Evolutionary conservation across 1,140 invertebrate genomes (phyloP), one percentile per base, ranked within the genome.

Genomic region (Grapholita molesta): DNA sequence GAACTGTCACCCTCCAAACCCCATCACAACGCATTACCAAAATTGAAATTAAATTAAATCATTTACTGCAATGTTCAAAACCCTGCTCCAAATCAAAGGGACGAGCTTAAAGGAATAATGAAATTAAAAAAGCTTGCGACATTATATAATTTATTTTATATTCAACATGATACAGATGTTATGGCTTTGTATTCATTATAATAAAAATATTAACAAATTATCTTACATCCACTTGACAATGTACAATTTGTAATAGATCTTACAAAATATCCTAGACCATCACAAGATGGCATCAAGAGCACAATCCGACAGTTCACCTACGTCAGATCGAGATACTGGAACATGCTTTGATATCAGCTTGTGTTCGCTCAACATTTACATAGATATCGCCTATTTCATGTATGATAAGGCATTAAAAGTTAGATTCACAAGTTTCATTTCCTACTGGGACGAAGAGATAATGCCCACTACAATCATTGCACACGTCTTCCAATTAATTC

Each of bases 161-260:
- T 84, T 87, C 83, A 91, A 91, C 86, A 90, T 88, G 84, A 88
- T 91, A 90, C 86, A 90, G 88, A 89, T 88, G 88, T 90, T 91
- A 91, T 87, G 86, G 88, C 85, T 91, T 89, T 84, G 80, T 86
- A 87, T 88, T 89, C 84, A 86, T 85, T 81, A 85, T 90, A 88
- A 90, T 91, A 88, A 90, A 90, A 90, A 90, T 91, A 90, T 90
- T 89, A 89, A 91, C 87, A 90, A 89, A 87, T 89, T 90, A 91
- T 91, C 84, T 91, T 90, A 91, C 88, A 91, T 88, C 79, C 85
- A 86, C 81, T 85, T 88, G 84, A 90, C 86, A 91, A 91, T 91
- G 84, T 91, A 91, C 89, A 91, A 81, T 89, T 85, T 83, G 79
- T 86, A 84, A 87, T 91, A 91, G 78, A 85, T 79, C 88, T 90